A percentile compares a stretch with the other conserved stretches of the same genome.
phyloP scores from a whole-genome alignment of 2,888 invertebrate genomes.

The Theodoxus fluviatilis region DNA sequence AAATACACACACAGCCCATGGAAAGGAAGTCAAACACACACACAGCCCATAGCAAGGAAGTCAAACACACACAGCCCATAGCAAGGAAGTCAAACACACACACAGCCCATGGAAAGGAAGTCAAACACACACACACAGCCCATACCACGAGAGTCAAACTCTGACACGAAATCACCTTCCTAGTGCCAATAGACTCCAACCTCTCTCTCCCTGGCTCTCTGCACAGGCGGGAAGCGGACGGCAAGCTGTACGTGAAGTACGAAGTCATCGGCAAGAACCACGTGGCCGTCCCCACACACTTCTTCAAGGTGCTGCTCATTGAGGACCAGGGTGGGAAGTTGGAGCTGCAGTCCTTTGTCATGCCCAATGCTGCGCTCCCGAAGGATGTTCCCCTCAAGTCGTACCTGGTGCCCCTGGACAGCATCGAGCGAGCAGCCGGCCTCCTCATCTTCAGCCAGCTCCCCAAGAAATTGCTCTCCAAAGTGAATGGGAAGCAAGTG shows the following conservation, averaged over 20 bases:
- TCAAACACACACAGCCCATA: too few relatives aligned
- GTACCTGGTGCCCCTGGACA: slow-evolving; percentile 85
- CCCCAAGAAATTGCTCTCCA: slow-evolving; percentile 42
- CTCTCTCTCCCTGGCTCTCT: too few relatives aligned
- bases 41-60: too few relatives aligned
- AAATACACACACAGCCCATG: too few relatives aligned
- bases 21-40: too few relatives aligned
- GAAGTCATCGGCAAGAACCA: slow-evolving; percentile 92
- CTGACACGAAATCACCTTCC: too few relatives aligned
- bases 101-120: too few relatives aligned
- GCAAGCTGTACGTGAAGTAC: slow-evolving; percentile 86
- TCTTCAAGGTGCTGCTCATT: slow-evolving; percentile 79
- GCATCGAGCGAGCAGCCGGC: slow-evolving; percentile 89
- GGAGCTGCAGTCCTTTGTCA: slow-evolving; percentile 90
- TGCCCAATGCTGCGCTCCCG: slow-evolving; percentile 81
- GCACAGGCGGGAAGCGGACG: slow-evolving; percentile 80
- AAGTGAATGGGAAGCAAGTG: too few relatives aligned
- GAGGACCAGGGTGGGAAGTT: slow-evolving; percentile 76
- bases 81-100: too few relatives aligned
- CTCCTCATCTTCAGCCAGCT: slow-evolving; percentile 78
- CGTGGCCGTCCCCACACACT: slow-evolving; percentile 98
- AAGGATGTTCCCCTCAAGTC: slow-evolving; percentile 49
- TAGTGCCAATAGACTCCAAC: too few relatives aligned
- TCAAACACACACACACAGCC: too few relatives aligned
- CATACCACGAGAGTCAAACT: too few relatives aligned